These are phyloP conservation scores for Sthenelais limicola DNA, from an alignment of 2,888 invertebrate species.

Conservation along the genomic window DNA sequence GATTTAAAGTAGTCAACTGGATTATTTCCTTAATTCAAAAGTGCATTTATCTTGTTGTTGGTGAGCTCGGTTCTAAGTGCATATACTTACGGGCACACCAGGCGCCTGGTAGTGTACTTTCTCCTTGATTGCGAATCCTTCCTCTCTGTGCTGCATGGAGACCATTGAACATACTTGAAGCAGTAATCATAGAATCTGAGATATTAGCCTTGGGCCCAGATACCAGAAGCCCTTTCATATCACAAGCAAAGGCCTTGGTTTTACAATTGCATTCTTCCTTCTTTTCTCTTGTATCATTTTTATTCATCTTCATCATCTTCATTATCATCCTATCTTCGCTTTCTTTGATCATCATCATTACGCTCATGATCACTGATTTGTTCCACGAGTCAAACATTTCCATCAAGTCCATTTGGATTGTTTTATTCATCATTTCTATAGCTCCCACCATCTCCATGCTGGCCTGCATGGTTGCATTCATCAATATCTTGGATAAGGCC, in stretches of 20 bases:
- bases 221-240: conserved; percentile 8
- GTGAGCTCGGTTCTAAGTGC: too few relatives aligned
- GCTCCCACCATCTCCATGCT: background rate
- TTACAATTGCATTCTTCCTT: too few relatives aligned
- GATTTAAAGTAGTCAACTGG: too few relatives aligned
- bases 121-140: conserved; percentile 1
- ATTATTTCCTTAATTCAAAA: too few relatives aligned
- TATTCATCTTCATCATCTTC: too few relatives aligned
- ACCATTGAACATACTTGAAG: conserved; percentile 34
- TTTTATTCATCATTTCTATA: too few relatives aligned
- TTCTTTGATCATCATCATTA: background rate
- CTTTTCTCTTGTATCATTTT: too few relatives aligned
- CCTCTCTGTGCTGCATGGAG: conserved; percentile 14
- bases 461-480: background rate
- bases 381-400: too few relatives aligned
- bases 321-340: too few relatives aligned
- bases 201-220: conserved; percentile 22
- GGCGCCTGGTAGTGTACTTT: conserved; percentile 16
- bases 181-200: conserved; percentile 14
- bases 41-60: too few relatives aligned
- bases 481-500: background rate
- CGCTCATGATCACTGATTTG: too few relatives aligned
- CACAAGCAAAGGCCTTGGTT: background rate
- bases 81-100: conserved; percentile 28
- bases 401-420: too few relatives aligned